Conservation (phyloP, 64 coral and sea anemone genomes). For the Catalaphyllia jardinei region DNA sequence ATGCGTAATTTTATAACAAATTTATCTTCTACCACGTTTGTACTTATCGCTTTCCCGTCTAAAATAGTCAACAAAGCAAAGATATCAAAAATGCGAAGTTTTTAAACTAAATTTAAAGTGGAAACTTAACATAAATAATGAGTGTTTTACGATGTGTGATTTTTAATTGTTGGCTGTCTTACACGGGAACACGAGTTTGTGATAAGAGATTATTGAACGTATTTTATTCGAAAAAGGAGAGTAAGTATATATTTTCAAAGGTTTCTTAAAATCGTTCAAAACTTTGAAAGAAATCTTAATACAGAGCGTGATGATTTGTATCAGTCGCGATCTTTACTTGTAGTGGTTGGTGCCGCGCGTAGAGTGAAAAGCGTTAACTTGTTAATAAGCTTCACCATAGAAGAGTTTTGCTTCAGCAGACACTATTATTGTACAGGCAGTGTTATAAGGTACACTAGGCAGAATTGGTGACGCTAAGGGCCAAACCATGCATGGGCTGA, state of each 20-base stretch:
- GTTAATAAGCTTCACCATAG: too few relatives aligned
- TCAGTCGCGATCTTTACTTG: constrained; percentile 13
- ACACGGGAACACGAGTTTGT: constrained; percentile 22
- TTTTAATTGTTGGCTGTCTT: constrained; percentile 19
- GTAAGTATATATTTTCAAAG: constrained; percentile 62
- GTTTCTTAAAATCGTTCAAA: constrained; percentile 43
- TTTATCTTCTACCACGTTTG: constrained; percentile 40
- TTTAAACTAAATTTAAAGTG: not conserved
- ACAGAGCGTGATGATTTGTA: constrained; percentile 44
- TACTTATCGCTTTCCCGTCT: constrained; percentile 21
- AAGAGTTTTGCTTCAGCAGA: too few relatives aligned
- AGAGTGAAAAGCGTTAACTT: not conserved
- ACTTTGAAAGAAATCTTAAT: constrained; percentile 43
- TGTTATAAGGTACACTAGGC: not conserved
- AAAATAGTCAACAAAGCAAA: constrained; percentile 13
- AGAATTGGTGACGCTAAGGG: not conserved
- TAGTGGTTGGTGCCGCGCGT: constrained; percentile 15
- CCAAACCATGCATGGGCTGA: too few relatives aligned
- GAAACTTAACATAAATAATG: too few relatives aligned
- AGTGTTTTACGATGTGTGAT: not conserved
- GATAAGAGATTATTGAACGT: constrained; percentile 57
- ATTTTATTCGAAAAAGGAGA: constrained; percentile 52
- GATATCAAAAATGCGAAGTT: not conserved
- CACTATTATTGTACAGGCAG: not conserved
- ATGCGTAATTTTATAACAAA: constrained; percentile 47